These are phyloP conservation scores for Scleropages formosus DNA, from an alignment of 2,797 vertebrate genomes.

Conservation along the genomic window DNA sequence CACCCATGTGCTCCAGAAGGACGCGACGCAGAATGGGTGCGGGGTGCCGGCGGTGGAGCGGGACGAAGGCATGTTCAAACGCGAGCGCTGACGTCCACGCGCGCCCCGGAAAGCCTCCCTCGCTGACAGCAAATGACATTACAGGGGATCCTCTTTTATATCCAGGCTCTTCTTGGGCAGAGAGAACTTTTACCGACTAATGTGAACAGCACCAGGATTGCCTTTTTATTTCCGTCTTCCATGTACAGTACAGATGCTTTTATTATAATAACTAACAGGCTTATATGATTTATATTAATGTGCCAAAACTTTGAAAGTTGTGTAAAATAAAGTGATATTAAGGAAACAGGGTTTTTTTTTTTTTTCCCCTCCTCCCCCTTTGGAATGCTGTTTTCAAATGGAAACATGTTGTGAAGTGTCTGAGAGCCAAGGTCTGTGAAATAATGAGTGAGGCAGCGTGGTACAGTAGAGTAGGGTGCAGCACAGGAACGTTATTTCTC, in stretches of 20 bases:
- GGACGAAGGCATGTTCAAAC: conserved; percentile 72
- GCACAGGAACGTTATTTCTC: too few species aligned
- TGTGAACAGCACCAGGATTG: conserved; percentile 32
- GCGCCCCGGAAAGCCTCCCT: not conserved
- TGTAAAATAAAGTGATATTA: conserved; percentile 18
- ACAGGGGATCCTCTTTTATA: conserved; percentile 1
- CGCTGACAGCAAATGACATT: conserved; percentile 12
- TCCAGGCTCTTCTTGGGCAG: conserved; percentile 29
- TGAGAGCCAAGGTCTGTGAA: too few species aligned
- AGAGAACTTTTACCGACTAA: conserved; percentile 22
- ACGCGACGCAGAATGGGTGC: conserved; percentile 62
- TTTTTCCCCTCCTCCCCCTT: too few species aligned
- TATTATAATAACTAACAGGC: conserved; percentile 21
- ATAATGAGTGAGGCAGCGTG: too few species aligned
- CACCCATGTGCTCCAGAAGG: conserved; percentile 70
- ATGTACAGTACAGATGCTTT: conserved; percentile 22
- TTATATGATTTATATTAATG: conserved; percentile 22
- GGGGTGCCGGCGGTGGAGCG: conserved; percentile 73
- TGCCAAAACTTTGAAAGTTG: conserved; percentile 1
- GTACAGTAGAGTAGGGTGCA: too few species aligned
- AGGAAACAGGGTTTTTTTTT: not conserved
- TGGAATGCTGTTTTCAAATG: too few species aligned
- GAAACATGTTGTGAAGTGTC: too few species aligned
- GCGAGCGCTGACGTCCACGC: conserved; percentile 78
- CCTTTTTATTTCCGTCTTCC: conserved; percentile 33